Base-by-base conservation (phyloP, 1,140 invertebrate species). In the Frieseomelitta varia region DNA sequence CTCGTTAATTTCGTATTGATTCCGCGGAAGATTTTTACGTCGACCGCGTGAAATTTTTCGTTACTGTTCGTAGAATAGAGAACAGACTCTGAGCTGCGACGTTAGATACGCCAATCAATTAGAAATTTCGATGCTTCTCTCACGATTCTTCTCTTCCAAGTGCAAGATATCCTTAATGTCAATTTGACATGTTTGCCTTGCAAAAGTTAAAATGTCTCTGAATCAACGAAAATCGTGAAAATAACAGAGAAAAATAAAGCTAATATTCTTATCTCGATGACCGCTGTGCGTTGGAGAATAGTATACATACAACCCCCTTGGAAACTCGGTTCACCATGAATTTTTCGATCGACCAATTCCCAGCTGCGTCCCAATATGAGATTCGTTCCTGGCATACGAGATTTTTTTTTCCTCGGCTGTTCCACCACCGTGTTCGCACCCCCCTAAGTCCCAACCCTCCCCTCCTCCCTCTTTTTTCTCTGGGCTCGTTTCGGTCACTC, bases 331-430 rank as follows among this genome's bases (percentile, higher is more conserved):
- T 88, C 84, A 75, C 84, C 85, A 89, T 91, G 89, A 90, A 91
- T 91, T 90, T 91, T 91, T 91, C 87, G 85, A 72, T 73, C 80
- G 77, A 53, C 84, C 88, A 91, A 91, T 91, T 91, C 88, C 88
- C 87, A 91, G 85, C 87, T 89, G 87, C 89, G 88, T 58, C 85
- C 39, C 89, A 88, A 90, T 90, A 90, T 90, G 88, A 90, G 89
- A 90, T 90, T 90, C 86, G 85, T 85, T 91, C 91, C 90, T 89
- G 91, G 92, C 93, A 94, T 94, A 94, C 93, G 92, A 94, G 93
- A 94, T 94, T 93, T 93, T 93, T 94, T 93, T 87, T 77, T 84
- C 39, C 79, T 81, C 84, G 74, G 85, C 82, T 79, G 79, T 84
- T 83, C 80, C 78, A 55, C 81, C 63, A n/a, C 56, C 53, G 1